Base-by-base conservation (phyloP, 2,888 invertebrate species). In the Hedya salicella region DNA sequence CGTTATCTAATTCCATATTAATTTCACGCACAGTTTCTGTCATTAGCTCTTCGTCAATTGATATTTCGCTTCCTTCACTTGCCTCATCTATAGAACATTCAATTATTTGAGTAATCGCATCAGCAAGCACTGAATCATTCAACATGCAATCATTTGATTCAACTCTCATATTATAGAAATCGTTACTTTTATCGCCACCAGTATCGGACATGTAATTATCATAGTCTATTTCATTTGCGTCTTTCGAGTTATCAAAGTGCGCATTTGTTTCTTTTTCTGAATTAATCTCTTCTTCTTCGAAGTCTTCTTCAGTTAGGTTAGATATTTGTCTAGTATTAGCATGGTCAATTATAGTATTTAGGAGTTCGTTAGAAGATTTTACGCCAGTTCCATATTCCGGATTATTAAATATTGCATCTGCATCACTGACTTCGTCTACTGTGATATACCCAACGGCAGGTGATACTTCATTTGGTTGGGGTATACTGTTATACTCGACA, bases 101-200 rank as follows among this genome's bases (percentile, higher is more conserved):
- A 53, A 91, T 76, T 4, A 89, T 72, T 81, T 91, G 91, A 14
- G 92, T 92, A 25, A 81, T 62, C 9, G 88, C 89, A 68, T 86
- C 85, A 36, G 88, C 87, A 62, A 84, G 77, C 70, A 86, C 84
- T 6, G 79, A 80, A 65, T 68, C 69, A n/a, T 49, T 48, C n/a
- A 25, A n/a, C 9, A 56, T 30, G n/a, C 69, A 70, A 40, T 72
- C 70, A 39, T 48, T 68, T 40, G 63, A 68, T 13, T 52, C 44
- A 19, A 54, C 53, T 49, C 14, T 32, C 6, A 44, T 30, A 59
- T 46, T 49, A 40, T 30, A 32, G 19, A 63, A 49, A 0, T 17
- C 25, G 5, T 19, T 30, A 16, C 21, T 21, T 30, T 49, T 56
- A 53, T 53, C 48, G 73, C 67, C 59, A 68, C 57, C 69, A 16